Conservation (phyloP, 2,888 invertebrate species). For the Eristalinus aeneus region DNA sequence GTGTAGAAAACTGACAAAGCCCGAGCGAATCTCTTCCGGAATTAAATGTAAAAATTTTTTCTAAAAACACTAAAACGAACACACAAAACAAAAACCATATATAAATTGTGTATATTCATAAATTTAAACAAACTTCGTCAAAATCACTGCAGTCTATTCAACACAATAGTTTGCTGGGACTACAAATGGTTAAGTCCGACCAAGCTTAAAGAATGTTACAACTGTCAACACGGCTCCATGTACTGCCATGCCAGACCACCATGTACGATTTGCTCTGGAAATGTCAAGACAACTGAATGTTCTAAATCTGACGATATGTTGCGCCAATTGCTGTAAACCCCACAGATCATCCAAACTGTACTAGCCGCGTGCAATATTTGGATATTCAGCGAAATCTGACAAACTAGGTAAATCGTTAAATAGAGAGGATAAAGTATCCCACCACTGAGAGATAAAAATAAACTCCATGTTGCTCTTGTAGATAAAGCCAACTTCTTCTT, state of each 20-base stretch:
- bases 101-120: conserved; percentile 2
- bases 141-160: background rate
- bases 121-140: conserved; percentile 1
- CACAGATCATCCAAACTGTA: conserved; percentile 20
- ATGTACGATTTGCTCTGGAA: conserved; percentile 5
- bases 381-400: too few relatives aligned
- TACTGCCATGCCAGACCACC: background rate
- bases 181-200: background rate
- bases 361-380: too few relatives aligned
- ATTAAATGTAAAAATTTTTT: background rate
- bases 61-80: background rate
- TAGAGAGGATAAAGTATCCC: too few relatives aligned
- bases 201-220: background rate
- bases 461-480: too few relatives aligned
- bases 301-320: background rate
- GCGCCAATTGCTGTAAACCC: conserved; percentile 7
- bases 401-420: too few relatives aligned
- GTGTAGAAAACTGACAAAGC: background rate
- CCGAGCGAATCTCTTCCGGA: conserved; percentile 2
- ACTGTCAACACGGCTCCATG: background rate
- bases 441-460: too few relatives aligned
- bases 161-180: conserved; percentile 10
- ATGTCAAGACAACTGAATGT: background rate
- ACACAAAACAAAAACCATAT: background rate
- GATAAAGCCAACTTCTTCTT: too few relatives aligned